Base-by-base conservation (phyloP, 2,888 invertebrate species). In the Rhyacophila evoluta region DNA sequence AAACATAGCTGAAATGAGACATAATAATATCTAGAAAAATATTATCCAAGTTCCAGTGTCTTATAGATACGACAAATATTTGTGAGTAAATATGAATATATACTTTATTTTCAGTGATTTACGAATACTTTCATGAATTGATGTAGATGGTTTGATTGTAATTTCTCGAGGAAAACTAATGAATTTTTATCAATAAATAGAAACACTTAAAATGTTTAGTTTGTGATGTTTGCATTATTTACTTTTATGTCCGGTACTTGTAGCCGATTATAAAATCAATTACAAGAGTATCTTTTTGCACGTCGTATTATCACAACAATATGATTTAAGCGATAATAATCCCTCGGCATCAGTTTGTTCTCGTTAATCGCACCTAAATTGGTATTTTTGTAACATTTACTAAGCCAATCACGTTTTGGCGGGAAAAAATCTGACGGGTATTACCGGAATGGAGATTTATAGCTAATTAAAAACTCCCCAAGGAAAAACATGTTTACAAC, bases 361-460 rank as follows among this genome's bases (percentile, higher is more conserved):
- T 10, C 19, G 55, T 55, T 55, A 55, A 55, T 55, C 55, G 55
- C 19, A 25, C 12, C 25, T 55, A 55, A 55, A 55, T 55, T 55
- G 55, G 55, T 55, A 55, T 55, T 55, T 55, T 55, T 55, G 55
- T 55, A 55, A n/a, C 55, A 55, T 55, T 55, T 55, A 19, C 19
- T 55, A 55, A 55, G 55, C 55, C 55, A 25, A 55, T 55, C 55
- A 55, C 55, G 55, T 55, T 55, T 55, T 19, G 55, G 25, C 25
- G 55, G 55, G 55, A 8, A 55, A 55, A 41, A 55, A 55, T 19
- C 55, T 55, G 55, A 55, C 55, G 55, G 55, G 55, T 55, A 55
- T 55, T 55, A 55, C 55, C 55, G 55, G 55, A 55, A 55, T 55
- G 25, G 55, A 25, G 55, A 55, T 55, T 55, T 55, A 55, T 55